These are phyloP conservation scores for Sarcoramphus papa DNA, from an alignment of 2,797 vertebrate species.

Conservation along the genomic window DNA sequence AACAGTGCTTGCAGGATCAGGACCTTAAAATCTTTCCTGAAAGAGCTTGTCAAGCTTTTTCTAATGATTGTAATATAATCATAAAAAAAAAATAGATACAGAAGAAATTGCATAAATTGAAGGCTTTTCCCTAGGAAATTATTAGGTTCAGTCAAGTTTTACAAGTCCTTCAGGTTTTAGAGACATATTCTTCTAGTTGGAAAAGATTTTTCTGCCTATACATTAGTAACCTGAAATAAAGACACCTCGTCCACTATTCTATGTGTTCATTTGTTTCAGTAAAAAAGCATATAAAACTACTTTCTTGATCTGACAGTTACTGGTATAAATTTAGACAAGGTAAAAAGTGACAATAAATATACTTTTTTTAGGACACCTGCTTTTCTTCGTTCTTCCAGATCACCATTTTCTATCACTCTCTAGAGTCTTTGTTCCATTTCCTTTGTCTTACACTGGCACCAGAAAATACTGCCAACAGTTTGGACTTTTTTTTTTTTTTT, in stretches of 20 bases:
- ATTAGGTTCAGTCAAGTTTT: background rate
- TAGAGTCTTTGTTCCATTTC: background rate
- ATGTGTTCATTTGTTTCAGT: background rate
- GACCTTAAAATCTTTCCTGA: background rate
- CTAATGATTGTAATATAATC: background rate
- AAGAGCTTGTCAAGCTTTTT: background rate
- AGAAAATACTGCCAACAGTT: background rate
- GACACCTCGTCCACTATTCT: background rate
- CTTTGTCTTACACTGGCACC: background rate
- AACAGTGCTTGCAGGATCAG: background rate
- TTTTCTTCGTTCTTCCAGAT: background rate
- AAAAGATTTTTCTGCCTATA: background rate
- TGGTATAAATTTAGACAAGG: background rate
- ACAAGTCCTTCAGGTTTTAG: background rate
- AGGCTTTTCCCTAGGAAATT: background rate
- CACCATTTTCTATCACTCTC: background rate
- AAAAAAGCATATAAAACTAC: background rate
- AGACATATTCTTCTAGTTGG: background rate
- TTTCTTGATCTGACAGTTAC: background rate
- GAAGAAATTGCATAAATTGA: background rate
- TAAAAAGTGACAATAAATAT: background rate
- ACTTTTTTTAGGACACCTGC: background rate
- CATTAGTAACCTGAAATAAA: background rate
- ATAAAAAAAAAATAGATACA: background rate
- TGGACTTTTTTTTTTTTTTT: background rate